Evolutionary conservation across 2,797 vertebrate genomes (phyloP), one percentile per base, ranked within the genome.

Genomic region (Scolopax rusticola): DNA sequence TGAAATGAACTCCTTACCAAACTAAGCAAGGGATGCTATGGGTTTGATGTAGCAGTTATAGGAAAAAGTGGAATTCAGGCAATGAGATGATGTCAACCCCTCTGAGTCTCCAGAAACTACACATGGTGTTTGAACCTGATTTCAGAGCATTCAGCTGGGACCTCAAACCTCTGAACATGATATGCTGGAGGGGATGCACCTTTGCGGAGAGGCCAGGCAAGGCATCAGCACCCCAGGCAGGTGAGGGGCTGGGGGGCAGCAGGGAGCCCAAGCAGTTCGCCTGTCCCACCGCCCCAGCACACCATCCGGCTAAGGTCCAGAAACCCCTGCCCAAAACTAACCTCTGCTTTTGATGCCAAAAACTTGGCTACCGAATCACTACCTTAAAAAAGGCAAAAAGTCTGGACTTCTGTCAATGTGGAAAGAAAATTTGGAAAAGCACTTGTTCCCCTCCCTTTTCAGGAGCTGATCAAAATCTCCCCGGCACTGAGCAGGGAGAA

Each of bases 191-290:
- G 7, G 51, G 33, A 76, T 16, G 32, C 47, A 50, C 7, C 5
- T 87, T 56, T 27, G 50, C 45, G 16, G 25, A 67, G 47, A 53
- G 24, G 16, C 14, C 56, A 16, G 33, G 12, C 27, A 82, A 75
- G 68, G 25, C 23, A 15, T 36, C 3, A 0, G 19, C 2, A 0
- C n/a, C 36, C 41, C 1, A 6, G 32, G 21, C 50, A 4, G 23
- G 3, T 0, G 2, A 60, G 57, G 11, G 36, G 3, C 1, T 0
- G 8, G 20, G 19, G 11, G 5, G 6, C 48, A 59, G 38, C 2
- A 2, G 28, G 40, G 6, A 75, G 8, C 24, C 12, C 0, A 1
- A 36, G 11, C 6, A 12, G 10, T 51, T 30, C 75, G 23, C 33
- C 25, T 70, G 54, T 54, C 8, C 33, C 12, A 28, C 8, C 4